Evolutionary conservation across 1,140 invertebrate species (phyloP), one percentile per base, ranked within the genome.

Genomic region (Sinonovacula constricta): DNA sequence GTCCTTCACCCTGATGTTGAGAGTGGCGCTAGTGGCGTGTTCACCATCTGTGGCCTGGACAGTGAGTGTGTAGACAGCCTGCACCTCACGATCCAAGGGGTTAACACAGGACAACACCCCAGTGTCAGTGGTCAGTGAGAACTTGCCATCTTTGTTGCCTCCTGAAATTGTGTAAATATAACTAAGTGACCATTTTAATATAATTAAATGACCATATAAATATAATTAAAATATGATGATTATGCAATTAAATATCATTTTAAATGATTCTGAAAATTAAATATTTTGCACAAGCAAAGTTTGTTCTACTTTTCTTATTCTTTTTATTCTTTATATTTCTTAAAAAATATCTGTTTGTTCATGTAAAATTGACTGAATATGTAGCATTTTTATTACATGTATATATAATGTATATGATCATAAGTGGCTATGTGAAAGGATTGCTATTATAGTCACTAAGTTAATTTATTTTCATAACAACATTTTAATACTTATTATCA

Each of bases 191-290:
- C 97, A 97, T 92, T 99, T 97, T 80, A 99, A 91, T 99, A 99
- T 36, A 97, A 96, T 87, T 97, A 97, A 79, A 97, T 97, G 93
- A 98, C 95, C 94, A 99, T 99, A 93, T 97, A 97, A 93, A 96
- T 97, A 90, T 97, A 97, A 92, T 99, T 98, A 94, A 98, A 97
- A 93, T 99, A 99, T 93, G 97, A 96, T 93, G 99, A 97, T 94
- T 96, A 95, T 91, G 97, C 98, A 97, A 97, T 98, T 94, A 98
- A 97, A 92, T n/a, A n/a, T n/a, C n/a, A n/a, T n/a, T n/a, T n/a
- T n/a, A n/a, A n/a, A n/a, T n/a, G n/a, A n/a, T n/a, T 98, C 97
- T 24, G 80, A 84, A 70, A 85, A 86, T 24, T 56, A 79, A 69
- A 86, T 85, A 34, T 83, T 68, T 0, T 84, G 85, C 24, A 67